Base-by-base conservation (phyloP, 2,113 vertebrate genomes). In the Lycaon pictus region DNA sequence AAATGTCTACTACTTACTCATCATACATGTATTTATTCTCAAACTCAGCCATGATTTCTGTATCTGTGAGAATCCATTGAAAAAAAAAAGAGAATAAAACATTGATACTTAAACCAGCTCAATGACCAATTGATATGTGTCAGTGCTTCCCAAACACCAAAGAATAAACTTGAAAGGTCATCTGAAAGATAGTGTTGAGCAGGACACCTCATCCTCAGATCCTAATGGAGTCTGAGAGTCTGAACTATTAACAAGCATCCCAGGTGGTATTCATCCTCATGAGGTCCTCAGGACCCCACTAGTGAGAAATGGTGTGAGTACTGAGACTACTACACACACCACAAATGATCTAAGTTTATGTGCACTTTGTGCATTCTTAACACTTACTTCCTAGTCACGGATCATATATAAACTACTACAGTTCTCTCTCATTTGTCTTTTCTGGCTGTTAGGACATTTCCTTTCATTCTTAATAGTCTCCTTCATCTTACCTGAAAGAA, bases 1-100 rank as follows among this genome's bases (percentile, higher is more conserved):
- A 93, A 88, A 72, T 56, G 82, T 82, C 12, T 76, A 22, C 71
- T 94, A 98, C 97, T 95, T 98, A 98, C 98, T 88, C 67, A 69
- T 92, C n/a, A 29, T 55, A 25, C 10, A 56, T 5, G 69, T 7
- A 11, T 63, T 67, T 77, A 58, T 83, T 91, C 32, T 85, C 84
- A n/a, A 86, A 72, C 27, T 96, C 93, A 80, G 32, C 22, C 1
- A 2, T 2, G 16, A 48, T 9, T 29, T 97, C 92, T 84, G 56
- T 25, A 2, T 67, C 97, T 97, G 35, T 79, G 63, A 55, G 67
- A 71, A 93, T 94, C 62, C 77, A 90, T 88, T 81, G 72, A 94
- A 97, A 53, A 97, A 95, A 94, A 95, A 94, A 69, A 95, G 16
- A 90, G 43, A 93, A 87, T n/a, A 35, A 89, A 95, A 86, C 88